Conservation (phyloP, 2,797 vertebrate species). For the Poeciliopsis infans region DNA sequence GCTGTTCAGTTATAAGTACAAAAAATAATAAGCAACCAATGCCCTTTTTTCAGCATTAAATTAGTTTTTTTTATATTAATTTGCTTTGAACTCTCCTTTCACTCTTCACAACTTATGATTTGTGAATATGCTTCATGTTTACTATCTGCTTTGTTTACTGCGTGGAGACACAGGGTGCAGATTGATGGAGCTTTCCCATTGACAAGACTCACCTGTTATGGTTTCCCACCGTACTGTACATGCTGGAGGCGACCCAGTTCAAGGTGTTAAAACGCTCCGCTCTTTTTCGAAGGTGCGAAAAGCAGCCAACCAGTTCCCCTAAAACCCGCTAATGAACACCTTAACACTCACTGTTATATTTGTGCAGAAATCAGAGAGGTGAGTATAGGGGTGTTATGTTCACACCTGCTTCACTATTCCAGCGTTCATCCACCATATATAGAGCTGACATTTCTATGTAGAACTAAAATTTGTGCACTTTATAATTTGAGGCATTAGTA, state of each 20-base stretch:
- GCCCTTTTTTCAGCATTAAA: neutral
- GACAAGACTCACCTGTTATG: neutral
- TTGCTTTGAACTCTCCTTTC: neutral
- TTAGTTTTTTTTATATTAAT: neutral
- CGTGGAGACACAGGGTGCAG: neutral
- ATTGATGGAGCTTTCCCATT: neutral
- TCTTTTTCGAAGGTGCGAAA: conserved; percentile 1
- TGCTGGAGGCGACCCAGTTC: neutral
- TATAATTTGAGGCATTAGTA: neutral
- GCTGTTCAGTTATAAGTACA: neutral
- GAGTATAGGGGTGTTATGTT: neutral
- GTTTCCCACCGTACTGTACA: neutral
- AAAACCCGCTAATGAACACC: neutral
- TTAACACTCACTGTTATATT: neutral
- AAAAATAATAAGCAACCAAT: neutral
- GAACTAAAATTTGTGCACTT: neutral
- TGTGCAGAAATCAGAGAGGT: neutral
- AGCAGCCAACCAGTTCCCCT: conserved; percentile 1
- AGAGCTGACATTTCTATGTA: neutral
- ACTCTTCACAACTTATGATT: neutral
- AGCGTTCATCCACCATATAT: neutral
- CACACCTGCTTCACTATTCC: neutral
- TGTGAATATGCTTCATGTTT: neutral
- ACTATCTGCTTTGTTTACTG: neutral
- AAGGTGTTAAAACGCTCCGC: neutral